These are phyloP conservation scores for Tapirus terrestris DNA, from an alignment of 2,113 vertebrate genomes.

Conservation along the genomic window DNA sequence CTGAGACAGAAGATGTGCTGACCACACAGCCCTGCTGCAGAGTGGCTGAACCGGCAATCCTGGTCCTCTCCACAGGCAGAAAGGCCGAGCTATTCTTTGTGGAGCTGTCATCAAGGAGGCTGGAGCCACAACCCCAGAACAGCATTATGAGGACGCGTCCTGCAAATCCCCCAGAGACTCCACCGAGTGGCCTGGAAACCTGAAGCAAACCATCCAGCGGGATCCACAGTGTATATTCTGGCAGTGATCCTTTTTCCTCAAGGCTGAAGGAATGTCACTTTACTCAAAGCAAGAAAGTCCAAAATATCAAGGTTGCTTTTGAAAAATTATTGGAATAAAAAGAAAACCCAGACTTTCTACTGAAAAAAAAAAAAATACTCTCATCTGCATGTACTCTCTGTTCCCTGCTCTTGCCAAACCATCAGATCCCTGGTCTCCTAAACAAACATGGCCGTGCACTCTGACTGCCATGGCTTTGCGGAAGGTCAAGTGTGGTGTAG, in stretches of 20 bases:
- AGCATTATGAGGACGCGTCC: neutral
- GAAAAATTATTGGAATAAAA: neutral
- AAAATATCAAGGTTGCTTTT: neutral
- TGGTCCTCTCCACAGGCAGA: fast-evolving
- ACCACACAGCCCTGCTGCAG: neutral
- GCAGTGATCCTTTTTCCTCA: neutral
- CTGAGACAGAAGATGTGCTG: fast-evolving
- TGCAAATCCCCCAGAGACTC: neutral
- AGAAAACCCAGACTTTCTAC: neutral
- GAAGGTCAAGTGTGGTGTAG: neutral
- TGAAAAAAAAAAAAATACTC: neutral
- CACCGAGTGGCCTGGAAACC: neutral
- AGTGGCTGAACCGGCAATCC: too few relatives aligned
- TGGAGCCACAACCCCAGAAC: neutral
- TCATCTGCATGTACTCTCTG: fast-evolving
- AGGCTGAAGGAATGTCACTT: neutral
- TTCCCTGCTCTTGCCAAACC: neutral
- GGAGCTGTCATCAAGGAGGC: neutral
- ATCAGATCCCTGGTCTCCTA: neutral
- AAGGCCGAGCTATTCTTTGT: too few relatives aligned
- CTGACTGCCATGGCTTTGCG: too few relatives aligned
- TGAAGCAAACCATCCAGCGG: neutral
- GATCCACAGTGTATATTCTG: neutral
- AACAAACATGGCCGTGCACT: neutral
- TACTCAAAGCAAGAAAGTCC: neutral